Evolutionary conservation across 2,888 invertebrate species (phyloP).

Genomic region (Lasioglossum calceatum): DNA sequence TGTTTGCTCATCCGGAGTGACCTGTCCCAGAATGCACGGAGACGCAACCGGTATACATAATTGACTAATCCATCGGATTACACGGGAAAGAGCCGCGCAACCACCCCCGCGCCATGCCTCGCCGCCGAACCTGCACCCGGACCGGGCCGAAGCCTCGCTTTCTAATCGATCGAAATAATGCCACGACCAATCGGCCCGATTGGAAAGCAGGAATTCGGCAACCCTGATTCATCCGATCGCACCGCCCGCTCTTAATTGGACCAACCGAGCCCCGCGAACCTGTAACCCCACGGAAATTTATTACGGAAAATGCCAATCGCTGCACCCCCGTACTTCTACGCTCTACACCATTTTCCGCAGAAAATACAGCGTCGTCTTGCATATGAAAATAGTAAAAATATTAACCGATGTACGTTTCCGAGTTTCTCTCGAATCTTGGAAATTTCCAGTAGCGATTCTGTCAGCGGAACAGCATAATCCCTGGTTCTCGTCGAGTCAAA

Average conservation of each 20-base stretch:
- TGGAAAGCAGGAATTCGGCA: constrained; percentile 62
- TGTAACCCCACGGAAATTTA: constrained; percentile 23
- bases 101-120: neutral
- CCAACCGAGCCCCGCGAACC: constrained; percentile 13
- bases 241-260: constrained; percentile 66
- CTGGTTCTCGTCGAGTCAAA: neutral
- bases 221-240: constrained; percentile 55
- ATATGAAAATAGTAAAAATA: neutral
- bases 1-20: constrained; percentile 47
- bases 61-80: constrained; percentile 74
- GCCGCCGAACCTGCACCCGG: neutral
- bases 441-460: neutral
- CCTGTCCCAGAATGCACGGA: constrained; percentile 68
- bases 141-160: constrained; percentile 57
- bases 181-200: constrained; percentile 69
- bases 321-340: neutral
- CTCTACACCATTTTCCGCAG: neutral
- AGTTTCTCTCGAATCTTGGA: neutral
- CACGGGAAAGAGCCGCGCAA: constrained; percentile 60
- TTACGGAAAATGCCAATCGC: constrained; percentile 31
- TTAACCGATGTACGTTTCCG: neutral
- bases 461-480: neutral
- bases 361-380: neutral
- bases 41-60: constrained; percentile 70
- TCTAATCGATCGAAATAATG: constrained; percentile 74